Base-by-base conservation (phyloP, 2,888 invertebrate genomes). In the Toxonevra muliebris region DNA sequence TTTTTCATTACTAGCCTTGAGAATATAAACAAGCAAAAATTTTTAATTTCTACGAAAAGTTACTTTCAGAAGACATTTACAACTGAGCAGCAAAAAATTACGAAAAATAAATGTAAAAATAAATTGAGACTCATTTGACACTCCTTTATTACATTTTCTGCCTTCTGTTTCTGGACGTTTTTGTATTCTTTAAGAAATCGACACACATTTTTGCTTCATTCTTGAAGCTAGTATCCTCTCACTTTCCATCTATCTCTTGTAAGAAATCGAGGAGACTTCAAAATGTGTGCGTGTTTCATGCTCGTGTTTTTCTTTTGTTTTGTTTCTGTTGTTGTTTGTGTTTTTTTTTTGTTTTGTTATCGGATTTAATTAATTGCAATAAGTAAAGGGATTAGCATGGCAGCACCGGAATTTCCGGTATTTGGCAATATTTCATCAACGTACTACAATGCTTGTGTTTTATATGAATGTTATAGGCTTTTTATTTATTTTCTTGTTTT, bases 361-460 rank as follows among this genome's bases (percentile, higher is more conserved):
- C 78, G 77, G 77, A 76, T 81, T 80, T 80, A 81, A 81, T 81
- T 81, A 81, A 81, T 81, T 81, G 82, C 77, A 74, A 77, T 79
- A 80, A 80, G 78, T 80, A 75, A 80, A 76, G 76, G 77, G 79
- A 80, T 81, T 82, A 81, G 77, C 77, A 74, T 76, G 73, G 63
- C 75, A 74, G 80, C 78, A 79, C 75, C 73, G 79, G 77, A 77
- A 78, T 77, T 80, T 80, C 78, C 79, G 80, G 74, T 74, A 78
- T 79, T 79, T 75, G 73, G 69, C 73, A 68, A 80, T 80, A 77
- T 77, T 80, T 81, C 76, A 72, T 73, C 60, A 65, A 43, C 48
- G 7, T 15, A 19, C 30, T 43, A 10, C 45, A 10, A 64, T 15
- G 15, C 15, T 42, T n/a, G 15, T 41, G n/a, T 10, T 41, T 30